Base-by-base conservation (phyloP, 23 tunicate genomes). In the Aplidium turbinatum region DNA sequence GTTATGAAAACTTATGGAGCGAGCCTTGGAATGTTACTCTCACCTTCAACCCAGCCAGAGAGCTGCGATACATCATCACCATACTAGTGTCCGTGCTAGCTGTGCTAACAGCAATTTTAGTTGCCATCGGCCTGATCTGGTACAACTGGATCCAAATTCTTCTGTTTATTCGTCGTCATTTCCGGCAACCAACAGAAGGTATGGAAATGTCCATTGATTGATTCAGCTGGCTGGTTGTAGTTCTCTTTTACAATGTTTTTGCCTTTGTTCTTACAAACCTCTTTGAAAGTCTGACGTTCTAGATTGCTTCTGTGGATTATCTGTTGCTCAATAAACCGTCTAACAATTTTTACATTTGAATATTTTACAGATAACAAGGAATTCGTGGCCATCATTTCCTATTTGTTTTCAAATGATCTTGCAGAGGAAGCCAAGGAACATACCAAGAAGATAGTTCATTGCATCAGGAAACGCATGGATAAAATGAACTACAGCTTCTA, bases 141-240 rank as follows among this genome's bases (percentile, higher is more conserved):
- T 65, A 30, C 25, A 24, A 78, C 53, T 48, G 83, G 63, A 65
- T 65, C 9, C 73, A 25, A 54, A 51, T 78, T 18, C 72, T 23
- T 35, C 75, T 78, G 4, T 63, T 33, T 34, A 27, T 35, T 16
- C 75, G 83, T 22, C 50, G 83, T 4, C 83, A 78, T 66, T 51
- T 65, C 50, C 75, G 83, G 26, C 53, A 65, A 38, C 66, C 51
- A 52, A 75, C 65, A 24, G 53, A 51, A 65, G 83, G 83, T 78
- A 78, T 5, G 35, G 26, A 9, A 25, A 11, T n/a, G n/a, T n/a
- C n/a, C n/a, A n/a, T n/a, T n/a, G n/a, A n/a, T n/a, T n/a, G n/a
- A n/a, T n/a, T n/a, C n/a, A n/a, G n/a, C n/a, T n/a, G n/a, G n/a
- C n/a, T n/a, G n/a, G n/a, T n/a, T n/a, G n/a, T n/a, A n/a, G n/a